Conservation (phyloP, 2,113 vertebrate species). For the Bucco capensis region DNA sequence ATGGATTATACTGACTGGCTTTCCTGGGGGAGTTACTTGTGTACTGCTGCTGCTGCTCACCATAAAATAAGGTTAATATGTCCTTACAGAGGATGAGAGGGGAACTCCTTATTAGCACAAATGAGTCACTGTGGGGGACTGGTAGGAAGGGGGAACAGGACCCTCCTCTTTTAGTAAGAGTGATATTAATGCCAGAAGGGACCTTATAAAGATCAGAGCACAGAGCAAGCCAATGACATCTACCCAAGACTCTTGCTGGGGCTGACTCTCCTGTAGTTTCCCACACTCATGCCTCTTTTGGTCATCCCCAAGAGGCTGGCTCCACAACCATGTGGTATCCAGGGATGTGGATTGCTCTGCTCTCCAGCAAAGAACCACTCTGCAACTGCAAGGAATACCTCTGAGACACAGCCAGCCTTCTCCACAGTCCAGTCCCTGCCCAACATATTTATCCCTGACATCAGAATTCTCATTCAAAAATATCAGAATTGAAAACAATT, state of each 20-base stretch:
- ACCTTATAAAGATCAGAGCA: background rate
- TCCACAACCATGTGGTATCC: background rate
- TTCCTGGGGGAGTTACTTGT: background rate
- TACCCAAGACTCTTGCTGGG: background rate
- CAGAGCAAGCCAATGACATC: background rate
- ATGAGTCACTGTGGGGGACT: background rate
- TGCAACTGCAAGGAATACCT: background rate
- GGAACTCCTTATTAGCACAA: background rate
- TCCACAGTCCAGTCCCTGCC: background rate
- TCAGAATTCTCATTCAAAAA: background rate
- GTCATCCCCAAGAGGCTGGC: rapidly evolving
- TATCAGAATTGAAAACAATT: background rate
- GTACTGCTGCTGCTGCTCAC: background rate
- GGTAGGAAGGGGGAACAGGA: background rate
- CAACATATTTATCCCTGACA: background rate
- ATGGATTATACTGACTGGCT: background rate
- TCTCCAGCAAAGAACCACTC: rapidly evolving
- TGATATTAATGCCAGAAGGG: background rate
- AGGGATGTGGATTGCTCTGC: background rate
- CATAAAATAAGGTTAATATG: background rate
- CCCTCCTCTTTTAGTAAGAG: background rate
- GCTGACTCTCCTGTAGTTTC: background rate
- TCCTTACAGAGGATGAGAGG: background rate
- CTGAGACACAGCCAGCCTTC: background rate
- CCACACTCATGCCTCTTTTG: background rate